These are phyloP conservation scores for Tapera naevia DNA, from an alignment of 2,797 vertebrate genomes.

Conservation along the genomic window DNA sequence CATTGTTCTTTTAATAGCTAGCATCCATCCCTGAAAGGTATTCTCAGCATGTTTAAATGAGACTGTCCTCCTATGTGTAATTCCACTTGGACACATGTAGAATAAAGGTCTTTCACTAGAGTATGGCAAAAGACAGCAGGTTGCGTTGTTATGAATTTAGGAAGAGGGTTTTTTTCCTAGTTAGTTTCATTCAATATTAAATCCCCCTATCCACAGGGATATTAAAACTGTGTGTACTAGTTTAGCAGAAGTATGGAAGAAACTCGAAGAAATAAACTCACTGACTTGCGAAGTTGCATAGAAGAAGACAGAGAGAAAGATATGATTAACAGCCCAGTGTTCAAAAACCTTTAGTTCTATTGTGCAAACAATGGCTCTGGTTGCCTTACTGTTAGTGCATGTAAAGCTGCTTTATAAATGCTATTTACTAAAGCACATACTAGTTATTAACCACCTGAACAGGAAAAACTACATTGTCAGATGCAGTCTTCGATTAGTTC, in stretches of 20 bases:
- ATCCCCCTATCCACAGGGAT: background rate
- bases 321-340: background rate
- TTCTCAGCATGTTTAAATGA: background rate
- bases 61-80: background rate
- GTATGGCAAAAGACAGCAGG: background rate
- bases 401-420: background rate
- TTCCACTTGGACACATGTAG: background rate
- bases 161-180: background rate
- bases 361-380: background rate
- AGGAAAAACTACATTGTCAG: background rate
- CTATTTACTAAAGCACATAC: background rate
- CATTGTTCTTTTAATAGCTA: background rate
- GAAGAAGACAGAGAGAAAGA: background rate
- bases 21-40: background rate
- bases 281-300: background rate
- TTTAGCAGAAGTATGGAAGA: background rate
- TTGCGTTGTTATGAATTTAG: background rate
- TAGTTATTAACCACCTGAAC: background rate
- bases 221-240: background rate
- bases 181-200: background rate
- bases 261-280: background rate
- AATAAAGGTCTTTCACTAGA: background rate
- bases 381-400: background rate
- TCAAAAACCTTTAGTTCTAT: background rate
- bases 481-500: background rate